Conservation (phyloP, 2,113 vertebrate species). For the Bostrychus sinensis region DNA sequence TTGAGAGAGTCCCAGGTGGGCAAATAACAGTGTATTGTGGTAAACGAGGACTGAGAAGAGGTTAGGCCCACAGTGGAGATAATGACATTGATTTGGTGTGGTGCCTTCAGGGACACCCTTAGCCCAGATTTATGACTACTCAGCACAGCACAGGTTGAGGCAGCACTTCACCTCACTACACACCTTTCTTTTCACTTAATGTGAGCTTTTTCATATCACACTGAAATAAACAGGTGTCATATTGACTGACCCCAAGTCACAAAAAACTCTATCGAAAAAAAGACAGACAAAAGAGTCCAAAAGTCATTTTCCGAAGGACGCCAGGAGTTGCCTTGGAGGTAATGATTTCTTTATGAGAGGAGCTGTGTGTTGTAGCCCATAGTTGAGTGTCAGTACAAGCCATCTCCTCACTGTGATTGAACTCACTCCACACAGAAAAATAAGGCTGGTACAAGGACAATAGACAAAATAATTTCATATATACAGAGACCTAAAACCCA, state of each 20-base stretch:
- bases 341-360: slow-evolving; percentile 12
- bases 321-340: background rate
- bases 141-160: slow-evolving; percentile 31
- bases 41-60: slow-evolving; percentile 34
- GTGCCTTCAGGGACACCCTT: slow-evolving; percentile 47
- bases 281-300: no score
- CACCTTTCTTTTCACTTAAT: slow-evolving; percentile 17
- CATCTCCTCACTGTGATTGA: background rate
- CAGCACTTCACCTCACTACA: slow-evolving; percentile 6
- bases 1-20: slow-evolving; percentile 43
- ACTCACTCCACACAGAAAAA: background rate
- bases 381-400: background rate
- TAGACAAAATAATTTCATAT: no score
- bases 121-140: slow-evolving; percentile 38
- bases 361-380: background rate
- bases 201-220: background rate
- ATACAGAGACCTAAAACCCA: no score
- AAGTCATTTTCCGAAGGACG: background rate
- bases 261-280: background rate
- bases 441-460: no score
- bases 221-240: slow-evolving; percentile 4
- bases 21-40: slow-evolving; percentile 47
- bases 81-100: slow-evolving; percentile 57
- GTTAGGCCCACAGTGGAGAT: slow-evolving; percentile 18
- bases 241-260: slow-evolving; percentile 5